Conservation (phyloP, 2,797 vertebrate species). For the Acrossocheilus fasciatus region DNA sequence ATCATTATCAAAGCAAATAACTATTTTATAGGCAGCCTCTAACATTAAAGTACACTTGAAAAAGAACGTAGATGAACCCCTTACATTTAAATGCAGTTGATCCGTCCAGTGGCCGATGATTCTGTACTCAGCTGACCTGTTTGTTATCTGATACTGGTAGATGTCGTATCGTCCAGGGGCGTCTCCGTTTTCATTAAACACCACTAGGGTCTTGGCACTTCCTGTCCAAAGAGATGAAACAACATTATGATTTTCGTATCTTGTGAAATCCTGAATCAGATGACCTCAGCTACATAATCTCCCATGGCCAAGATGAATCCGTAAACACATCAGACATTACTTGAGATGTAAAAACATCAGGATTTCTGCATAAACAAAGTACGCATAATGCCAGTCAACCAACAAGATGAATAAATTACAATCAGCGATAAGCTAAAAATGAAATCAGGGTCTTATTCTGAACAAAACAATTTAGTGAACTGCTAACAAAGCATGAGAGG, state of each 20-base stretch:
- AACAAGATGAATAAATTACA: constrained; percentile 46
- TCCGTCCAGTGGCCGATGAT: constrained; percentile 96
- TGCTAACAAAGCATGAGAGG: constrained; percentile 21
- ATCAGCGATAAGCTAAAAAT: constrained; percentile 25
- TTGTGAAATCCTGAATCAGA: constrained; percentile 19
- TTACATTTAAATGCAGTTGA: constrained; percentile 90
- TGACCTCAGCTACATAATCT: neutral
- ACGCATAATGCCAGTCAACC: constrained; percentile 23
- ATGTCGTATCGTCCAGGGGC: constrained; percentile 97
- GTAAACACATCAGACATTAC: constrained; percentile 23
- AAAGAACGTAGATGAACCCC: constrained; percentile 55
- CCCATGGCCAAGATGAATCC: constrained; percentile 29
- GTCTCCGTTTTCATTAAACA: constrained; percentile 96
- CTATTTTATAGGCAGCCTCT: neutral
- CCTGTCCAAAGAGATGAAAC: constrained; percentile 73
- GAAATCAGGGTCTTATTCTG: constrained; percentile 15
- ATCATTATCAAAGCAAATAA: constrained; percentile 19
- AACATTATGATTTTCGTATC: constrained; percentile 23
- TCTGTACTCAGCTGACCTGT: constrained; percentile 89
- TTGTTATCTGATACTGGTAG: constrained; percentile 95
- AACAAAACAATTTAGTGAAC: constrained; percentile 42
- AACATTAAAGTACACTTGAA: constrained; percentile 13
- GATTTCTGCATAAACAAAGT: constrained; percentile 39
- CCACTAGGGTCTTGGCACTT: constrained; percentile 92
- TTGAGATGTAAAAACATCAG: constrained; percentile 40